Percentiles rank a stretch among this genome's conserved stretches.
These are phyloP conservation scores for Salticus scenicus DNA, from an alignment of 2,888 invertebrate genomes.

Conservation along the genomic window DNA sequence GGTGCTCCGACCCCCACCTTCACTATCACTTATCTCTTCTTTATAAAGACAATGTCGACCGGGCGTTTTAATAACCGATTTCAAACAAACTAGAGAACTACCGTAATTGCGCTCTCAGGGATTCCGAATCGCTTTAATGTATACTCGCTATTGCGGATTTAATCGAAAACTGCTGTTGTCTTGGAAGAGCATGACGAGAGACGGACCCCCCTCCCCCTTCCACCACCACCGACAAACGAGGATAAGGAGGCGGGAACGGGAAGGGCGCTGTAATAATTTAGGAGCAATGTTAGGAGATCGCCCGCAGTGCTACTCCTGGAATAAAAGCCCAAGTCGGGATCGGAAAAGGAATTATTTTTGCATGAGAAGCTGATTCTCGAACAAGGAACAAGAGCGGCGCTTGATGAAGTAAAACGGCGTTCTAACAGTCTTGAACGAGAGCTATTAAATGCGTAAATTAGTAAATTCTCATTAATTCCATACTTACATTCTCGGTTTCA, in stretches of 20 bases:
- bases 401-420: background rate
- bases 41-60: conserved; percentile 22
- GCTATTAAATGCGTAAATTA: background rate
- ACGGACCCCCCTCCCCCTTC: background rate
- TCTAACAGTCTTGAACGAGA: background rate
- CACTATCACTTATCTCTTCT: conserved; percentile 5
- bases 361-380: background rate
- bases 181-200: background rate
- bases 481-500: too few relatives aligned
- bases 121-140: background rate
- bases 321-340: too few relatives aligned
- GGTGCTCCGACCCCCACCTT: background rate
- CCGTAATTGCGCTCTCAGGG: background rate
- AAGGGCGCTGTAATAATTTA: background rate
- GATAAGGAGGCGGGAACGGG: background rate
- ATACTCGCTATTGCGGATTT: background rate
- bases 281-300: background rate
- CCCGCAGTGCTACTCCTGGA: background rate
- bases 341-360: background rate
- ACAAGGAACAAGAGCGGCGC: background rate
- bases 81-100: background rate
- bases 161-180: conserved; percentile 19
- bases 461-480: too few relatives aligned
- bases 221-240: too few relatives aligned
- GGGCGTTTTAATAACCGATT: conserved; percentile 22